These are phyloP conservation scores for Aphidius ervi DNA, from an alignment of 1,140 invertebrate species.

Conservation along the genomic window DNA sequence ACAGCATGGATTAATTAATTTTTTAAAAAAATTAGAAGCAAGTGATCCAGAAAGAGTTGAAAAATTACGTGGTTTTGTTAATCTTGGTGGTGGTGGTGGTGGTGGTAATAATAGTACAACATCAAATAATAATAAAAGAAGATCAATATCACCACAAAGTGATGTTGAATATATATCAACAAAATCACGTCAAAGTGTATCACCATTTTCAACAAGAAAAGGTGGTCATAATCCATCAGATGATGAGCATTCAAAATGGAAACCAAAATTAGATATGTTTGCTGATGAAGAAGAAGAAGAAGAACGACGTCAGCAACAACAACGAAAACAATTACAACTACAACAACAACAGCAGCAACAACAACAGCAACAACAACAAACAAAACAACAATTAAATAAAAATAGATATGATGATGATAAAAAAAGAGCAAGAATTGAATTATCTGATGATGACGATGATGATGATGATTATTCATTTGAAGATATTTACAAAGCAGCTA, in stretches of 20 bases:
- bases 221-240: constrained; percentile 46
- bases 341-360: too few relatives aligned
- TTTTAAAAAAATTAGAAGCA: constrained; percentile 71
- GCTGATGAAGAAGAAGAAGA: constrained; percentile 48
- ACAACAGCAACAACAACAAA: too few relatives aligned
- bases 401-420: constrained; percentile 28
- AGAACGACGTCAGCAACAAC: too few relatives aligned
- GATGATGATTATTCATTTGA: constrained; percentile 68
- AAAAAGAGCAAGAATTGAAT: constrained; percentile 39
- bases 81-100: constrained; percentile 55
- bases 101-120: constrained; percentile 55
- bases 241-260: constrained; percentile 46
- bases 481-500: constrained; percentile 63
- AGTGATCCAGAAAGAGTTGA: constrained; percentile 69
- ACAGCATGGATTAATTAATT: constrained; percentile 72
- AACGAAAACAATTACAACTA: too few relatives aligned
- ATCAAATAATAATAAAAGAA: constrained; percentile 7
- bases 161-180: constrained; percentile 19
- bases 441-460: constrained; percentile 64
- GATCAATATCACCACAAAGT: constrained; percentile 32
- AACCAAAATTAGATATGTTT: constrained; percentile 48
- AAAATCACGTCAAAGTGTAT: constrained; percentile 37
- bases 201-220: constrained; percentile 48
- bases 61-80: constrained; percentile 63
- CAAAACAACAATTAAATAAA: too few relatives aligned